Base-by-base conservation (phyloP, 2,888 invertebrate species). In the Drosophila maculinotata region DNA sequence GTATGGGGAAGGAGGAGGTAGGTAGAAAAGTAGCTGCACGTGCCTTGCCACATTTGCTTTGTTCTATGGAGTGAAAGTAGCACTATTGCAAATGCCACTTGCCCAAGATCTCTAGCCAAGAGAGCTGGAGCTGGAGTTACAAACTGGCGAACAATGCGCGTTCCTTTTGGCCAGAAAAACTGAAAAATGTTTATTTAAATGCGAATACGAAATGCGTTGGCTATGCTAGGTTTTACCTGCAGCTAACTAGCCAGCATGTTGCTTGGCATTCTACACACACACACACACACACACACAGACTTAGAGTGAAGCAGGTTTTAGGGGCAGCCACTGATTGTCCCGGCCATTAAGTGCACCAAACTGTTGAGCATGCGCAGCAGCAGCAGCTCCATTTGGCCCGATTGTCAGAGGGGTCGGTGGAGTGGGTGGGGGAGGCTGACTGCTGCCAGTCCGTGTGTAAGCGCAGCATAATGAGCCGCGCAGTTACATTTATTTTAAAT, bases 401-500 rank as follows among this genome's bases (percentile, higher is more conserved):
- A 30, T 28, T 1, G n/a, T 3, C 0, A n/a, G 17, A 45, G 1
- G 17, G 17, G 49, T 48, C n/a, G 1, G 14, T 20, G 10, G 7
- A 12, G 1, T 0, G 10, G 14, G 14, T 15, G 10, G 14, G 3
- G 23, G 12, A 17, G 38, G 25, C 33, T 15, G 38, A 25, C 44
- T 52, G 62, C 64, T 57, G 63, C 64, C 52, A 47, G 49, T 36
- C 53, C 33, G 76, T 76, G 76, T 84, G 81, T 74, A 81, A 85
- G 81, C 82, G 62, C 86, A 79, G 83, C 83, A 84, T 88, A 84
- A 88, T 84, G 84, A 84, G 84, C 83, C 79, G 87, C 85, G 89
- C 89, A 85, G 85, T 88, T 88, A 88, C 85, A 89, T 88, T 87
- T 89, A 88, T 88, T 87, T 89, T 87, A 89, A 89, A 87, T 89